phyloP scores from a whole-genome alignment of 2,113 vertebrate species.

The Sorex fumeus region DNA sequence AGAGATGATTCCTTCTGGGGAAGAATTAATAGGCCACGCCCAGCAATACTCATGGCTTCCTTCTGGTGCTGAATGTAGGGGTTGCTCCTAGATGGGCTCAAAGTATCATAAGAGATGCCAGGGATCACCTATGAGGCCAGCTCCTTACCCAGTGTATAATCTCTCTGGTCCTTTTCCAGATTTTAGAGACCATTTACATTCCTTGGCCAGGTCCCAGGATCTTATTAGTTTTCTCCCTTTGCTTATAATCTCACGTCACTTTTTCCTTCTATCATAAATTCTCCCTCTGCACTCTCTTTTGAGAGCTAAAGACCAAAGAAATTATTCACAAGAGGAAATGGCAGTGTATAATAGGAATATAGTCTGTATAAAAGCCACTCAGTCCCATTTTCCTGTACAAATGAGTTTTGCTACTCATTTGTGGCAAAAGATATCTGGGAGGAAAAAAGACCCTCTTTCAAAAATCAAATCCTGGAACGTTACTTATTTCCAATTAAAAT shows the following conservation, averaged over 20 bases:
- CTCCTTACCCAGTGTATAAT: too few species aligned
- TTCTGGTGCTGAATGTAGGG: too few species aligned
- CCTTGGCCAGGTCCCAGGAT: neutral
- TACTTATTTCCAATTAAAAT: neutral
- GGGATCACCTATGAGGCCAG: too few species aligned
- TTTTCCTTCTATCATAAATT: too few species aligned
- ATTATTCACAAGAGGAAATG: slow-evolving; percentile 11
- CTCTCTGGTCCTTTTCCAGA: neutral
- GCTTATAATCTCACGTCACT: neutral
- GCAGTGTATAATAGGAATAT: neutral
- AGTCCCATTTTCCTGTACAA: neutral
- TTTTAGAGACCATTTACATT: neutral
- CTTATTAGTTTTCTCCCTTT: neutral
- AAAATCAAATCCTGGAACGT: neutral
- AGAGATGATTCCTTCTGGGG: neutral
- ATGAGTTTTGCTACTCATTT: neutral
- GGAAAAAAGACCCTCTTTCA: neutral
- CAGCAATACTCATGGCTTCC: too few species aligned
- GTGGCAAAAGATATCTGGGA: neutral
- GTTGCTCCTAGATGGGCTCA: too few species aligned
- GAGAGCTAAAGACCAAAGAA: neutral
- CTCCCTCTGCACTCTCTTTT: neutral
- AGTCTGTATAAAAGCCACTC: neutral
- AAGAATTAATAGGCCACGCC: neutral
- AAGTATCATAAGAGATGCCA: too few species aligned